Conservation (phyloP, 2,113 vertebrate species). For the Ascaphus truei region DNA sequence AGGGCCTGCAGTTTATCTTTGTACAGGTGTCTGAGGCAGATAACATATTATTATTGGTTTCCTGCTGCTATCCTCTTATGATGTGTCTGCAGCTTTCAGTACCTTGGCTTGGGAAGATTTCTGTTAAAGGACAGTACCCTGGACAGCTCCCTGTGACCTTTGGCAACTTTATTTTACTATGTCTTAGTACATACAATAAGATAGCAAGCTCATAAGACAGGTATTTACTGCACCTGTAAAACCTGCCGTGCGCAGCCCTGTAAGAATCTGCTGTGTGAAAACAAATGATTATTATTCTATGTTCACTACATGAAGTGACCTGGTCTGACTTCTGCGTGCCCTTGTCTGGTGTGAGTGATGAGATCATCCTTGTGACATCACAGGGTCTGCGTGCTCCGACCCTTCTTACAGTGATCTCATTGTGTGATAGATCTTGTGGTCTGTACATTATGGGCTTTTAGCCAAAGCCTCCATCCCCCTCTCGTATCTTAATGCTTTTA, state of each 20-base stretch:
- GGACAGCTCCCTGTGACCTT: background rate
- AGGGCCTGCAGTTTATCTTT: too few relatives aligned
- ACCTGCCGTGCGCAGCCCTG: too few relatives aligned
- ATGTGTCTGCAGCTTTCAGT: background rate
- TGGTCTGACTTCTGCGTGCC: background rate
- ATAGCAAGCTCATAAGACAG: background rate
- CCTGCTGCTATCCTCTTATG: background rate
- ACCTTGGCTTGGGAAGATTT: background rate
- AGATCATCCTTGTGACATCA: constrained; percentile 30
- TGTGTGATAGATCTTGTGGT: constrained; percentile 25
- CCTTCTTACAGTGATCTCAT: constrained; percentile 21
- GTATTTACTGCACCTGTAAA: background rate
- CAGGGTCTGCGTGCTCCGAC: background rate
- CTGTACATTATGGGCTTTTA: constrained; percentile 47
- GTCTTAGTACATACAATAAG: background rate
- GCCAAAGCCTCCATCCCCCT: constrained; percentile 48
- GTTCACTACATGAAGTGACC: background rate
- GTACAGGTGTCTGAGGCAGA: too few relatives aligned
- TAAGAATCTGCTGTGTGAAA: too few relatives aligned
- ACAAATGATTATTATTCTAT: background rate
- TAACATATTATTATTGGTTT: too few relatives aligned
- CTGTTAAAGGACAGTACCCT: background rate
- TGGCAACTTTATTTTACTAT: background rate
- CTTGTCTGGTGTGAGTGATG: constrained; percentile 19
- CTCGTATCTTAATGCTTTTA: constrained; percentile 53